Conservation (phyloP, 1,140 invertebrate genomes). For the Episyrphus balteatus region DNA sequence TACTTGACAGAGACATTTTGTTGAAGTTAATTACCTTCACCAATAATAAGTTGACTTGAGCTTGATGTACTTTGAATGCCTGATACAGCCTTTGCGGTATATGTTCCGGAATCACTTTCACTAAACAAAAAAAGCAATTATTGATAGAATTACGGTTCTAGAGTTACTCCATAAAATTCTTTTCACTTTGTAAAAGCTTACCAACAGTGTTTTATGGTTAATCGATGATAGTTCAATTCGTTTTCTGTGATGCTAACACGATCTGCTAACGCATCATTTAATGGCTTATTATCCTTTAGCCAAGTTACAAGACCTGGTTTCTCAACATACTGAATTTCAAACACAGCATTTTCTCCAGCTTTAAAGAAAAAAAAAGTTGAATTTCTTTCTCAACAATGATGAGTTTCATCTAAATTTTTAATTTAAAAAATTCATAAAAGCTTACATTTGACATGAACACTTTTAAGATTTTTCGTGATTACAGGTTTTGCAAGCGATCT, state of each 20-base stretch:
- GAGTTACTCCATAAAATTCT: not conserved
- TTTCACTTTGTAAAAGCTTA: slow-evolving; percentile 1
- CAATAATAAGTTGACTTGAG: slow-evolving; percentile 73
- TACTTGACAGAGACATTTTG: not conserved
- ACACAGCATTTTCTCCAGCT: slow-evolving; percentile 77
- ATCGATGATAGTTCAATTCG: slow-evolving; percentile 45
- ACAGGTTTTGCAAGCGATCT: slow-evolving; percentile 40
- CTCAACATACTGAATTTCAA: slow-evolving; percentile 66
- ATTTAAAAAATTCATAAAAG: slow-evolving; percentile 14
- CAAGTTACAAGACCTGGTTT: slow-evolving; percentile 58
- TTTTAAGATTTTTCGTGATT: slow-evolving; percentile 61
- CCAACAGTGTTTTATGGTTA: slow-evolving; percentile 70
- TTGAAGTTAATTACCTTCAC: slow-evolving; percentile 55
- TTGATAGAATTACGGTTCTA: not conserved
- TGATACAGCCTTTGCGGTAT: slow-evolving; percentile 83
- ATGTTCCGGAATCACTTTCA: slow-evolving; percentile 77
- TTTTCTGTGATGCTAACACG: slow-evolving; percentile 50
- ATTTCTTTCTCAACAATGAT: not conserved
- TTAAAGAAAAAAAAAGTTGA: not conserved
- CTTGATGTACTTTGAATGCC: slow-evolving; percentile 65
- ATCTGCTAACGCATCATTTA: slow-evolving; percentile 66
- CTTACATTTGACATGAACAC: slow-evolving; percentile 69
- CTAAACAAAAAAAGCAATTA: slow-evolving; percentile 13
- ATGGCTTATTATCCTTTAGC: slow-evolving; percentile 79
- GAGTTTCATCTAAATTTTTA: not conserved